A percentile compares a stretch with the other conserved stretches of the same genome.
phyloP scores from a whole-genome alignment of 2,113 vertebrate genomes.

The Tragelaphus strepsiceros region DNA sequence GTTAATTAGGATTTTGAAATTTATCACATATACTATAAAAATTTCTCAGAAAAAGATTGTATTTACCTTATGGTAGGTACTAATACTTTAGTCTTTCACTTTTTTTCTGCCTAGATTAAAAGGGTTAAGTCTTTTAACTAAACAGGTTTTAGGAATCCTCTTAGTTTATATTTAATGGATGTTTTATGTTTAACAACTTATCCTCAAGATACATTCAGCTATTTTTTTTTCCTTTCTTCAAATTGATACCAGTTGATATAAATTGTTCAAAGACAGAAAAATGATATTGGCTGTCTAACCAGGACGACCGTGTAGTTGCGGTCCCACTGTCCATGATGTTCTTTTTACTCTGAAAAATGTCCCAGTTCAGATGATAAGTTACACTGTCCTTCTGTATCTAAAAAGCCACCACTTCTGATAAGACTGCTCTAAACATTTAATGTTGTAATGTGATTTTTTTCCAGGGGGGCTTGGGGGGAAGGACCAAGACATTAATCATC shows the following conservation, averaged over 20 bases:
- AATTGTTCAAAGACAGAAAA: background rate
- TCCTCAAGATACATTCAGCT: background rate
- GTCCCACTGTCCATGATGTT: background rate
- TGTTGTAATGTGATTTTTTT: background rate
- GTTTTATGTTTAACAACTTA: background rate
- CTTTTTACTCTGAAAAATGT: background rate
- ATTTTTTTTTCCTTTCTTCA: background rate
- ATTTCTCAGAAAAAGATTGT: background rate
- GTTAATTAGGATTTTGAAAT: background rate
- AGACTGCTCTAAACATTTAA: background rate
- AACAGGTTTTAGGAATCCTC: background rate
- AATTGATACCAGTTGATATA: background rate
- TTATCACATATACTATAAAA: background rate
- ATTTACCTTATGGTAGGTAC: background rate
- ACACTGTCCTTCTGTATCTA: background rate
- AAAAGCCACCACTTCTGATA: background rate
- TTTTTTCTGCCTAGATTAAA: background rate
- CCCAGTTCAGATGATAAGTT: background rate
- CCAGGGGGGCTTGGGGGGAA: no score
- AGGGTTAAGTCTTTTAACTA: background rate
- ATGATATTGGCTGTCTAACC: background rate
- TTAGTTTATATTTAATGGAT: background rate
- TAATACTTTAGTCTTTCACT: background rate
- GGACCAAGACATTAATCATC: background rate
- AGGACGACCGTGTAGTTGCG: rapidly evolving